Percentiles rank a stretch among this genome's conserved stretches.
Conservation (phyloP, 2,888 invertebrate species). For the Rhamphomyia laevipes region DNA sequence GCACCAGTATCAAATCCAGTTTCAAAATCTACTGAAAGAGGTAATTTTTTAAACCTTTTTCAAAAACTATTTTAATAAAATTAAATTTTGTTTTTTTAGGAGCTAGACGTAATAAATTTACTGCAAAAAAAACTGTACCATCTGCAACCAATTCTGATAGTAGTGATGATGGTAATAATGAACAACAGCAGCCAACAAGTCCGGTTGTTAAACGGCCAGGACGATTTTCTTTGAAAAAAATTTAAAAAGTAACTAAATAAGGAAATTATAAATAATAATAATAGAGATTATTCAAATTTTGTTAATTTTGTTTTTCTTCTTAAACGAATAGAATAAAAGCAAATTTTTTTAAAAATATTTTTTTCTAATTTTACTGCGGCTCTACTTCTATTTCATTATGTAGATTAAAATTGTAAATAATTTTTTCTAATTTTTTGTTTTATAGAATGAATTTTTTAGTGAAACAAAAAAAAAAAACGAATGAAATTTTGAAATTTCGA, state of each 20-base stretch:
- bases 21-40: conserved; percentile 21
- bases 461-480: too few species aligned
- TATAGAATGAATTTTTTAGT: too few species aligned
- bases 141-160: conserved; percentile 22
- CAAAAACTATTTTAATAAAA: not conserved
- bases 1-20: conserved; percentile 26
- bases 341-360: too few species aligned
- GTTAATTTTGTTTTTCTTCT: too few species aligned
- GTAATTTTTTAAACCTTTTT: not conserved
- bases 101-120: conserved; percentile 23
- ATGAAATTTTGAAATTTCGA: too few species aligned
- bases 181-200: conserved; percentile 21
- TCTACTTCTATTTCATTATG: too few species aligned
- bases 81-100: not conserved
- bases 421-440: too few species aligned
- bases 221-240: conserved; percentile 29
- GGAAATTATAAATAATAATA: too few species aligned
- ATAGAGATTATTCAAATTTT: too few species aligned
- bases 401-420: too few species aligned
- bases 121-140: conserved; percentile 27
- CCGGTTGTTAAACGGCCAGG: conserved; percentile 24
- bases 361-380: too few species aligned
- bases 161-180: conserved; percentile 28
- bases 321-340: too few species aligned
- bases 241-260: conserved; percentile 6